phyloP scores from a whole-genome alignment of 2,797 vertebrate genomes.

The Staurois parvus region DNA sequence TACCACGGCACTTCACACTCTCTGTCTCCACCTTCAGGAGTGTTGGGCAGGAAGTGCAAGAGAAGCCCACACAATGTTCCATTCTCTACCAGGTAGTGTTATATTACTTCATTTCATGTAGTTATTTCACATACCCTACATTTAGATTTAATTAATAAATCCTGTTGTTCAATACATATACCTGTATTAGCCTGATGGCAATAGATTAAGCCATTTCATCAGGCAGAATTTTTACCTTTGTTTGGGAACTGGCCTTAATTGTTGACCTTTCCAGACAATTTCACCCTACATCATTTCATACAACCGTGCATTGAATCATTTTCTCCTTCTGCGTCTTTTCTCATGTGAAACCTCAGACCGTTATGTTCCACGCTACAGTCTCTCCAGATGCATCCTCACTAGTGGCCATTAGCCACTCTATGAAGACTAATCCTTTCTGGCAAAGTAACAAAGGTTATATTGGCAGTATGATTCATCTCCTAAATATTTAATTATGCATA shows the following conservation, averaged over 20 bases:
- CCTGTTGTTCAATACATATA: not conserved
- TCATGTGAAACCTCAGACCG: not conserved
- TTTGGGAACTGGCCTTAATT: not conserved
- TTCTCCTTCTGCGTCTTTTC: not conserved
- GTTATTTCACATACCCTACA: no score
- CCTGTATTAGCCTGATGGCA: not conserved
- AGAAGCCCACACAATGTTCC: no score
- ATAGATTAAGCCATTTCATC: not conserved
- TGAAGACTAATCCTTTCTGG: slow-evolving; percentile 2
- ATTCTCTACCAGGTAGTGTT: no score
- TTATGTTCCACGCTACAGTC: not conserved
- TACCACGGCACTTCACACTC: no score
- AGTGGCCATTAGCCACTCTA: not conserved
- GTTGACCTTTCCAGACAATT: not conserved
- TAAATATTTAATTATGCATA: slow-evolving; percentile 16
- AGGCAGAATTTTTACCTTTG: not conserved
- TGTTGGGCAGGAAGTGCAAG: no score
- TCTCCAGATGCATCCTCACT: not conserved
- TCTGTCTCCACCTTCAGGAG: no score
- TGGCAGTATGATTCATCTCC: not conserved
- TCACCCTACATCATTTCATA: not conserved
- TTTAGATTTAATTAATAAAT: no score
- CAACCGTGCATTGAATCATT: not conserved
- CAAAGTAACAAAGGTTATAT: slow-evolving; percentile 3
- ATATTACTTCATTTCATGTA: no score